These are phyloP conservation scores for Felis chaus DNA, from an alignment of 2,113 vertebrate species.

Conservation along the genomic window DNA sequence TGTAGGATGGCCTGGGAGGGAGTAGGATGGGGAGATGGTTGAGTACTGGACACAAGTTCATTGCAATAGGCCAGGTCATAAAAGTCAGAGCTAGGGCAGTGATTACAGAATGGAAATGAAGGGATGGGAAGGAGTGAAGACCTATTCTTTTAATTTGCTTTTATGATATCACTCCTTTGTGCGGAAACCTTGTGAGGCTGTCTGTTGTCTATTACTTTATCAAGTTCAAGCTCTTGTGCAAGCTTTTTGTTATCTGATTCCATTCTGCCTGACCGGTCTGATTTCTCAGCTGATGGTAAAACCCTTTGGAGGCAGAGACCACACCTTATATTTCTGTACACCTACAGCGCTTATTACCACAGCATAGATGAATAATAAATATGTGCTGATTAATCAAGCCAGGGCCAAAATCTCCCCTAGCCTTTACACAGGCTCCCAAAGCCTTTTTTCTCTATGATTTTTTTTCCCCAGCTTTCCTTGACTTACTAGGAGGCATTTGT, in stretches of 20 bases:
- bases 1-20: neutral
- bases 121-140: neutral
- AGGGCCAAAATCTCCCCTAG: neutral
- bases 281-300: conserved; percentile 25
- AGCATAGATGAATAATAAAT: neutral
- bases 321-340: neutral
- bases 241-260: neutral
- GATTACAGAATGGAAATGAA: neutral
- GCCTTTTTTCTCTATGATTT: neutral
- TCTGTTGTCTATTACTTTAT: neutral
- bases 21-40: neutral
- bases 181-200: neutral
- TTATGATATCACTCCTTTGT: neutral
- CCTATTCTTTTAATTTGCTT: neutral
- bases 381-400: neutral
- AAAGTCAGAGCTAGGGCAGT: neutral
- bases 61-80: neutral
- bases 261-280: neutral
- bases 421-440: neutral
- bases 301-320: neutral
- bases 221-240: conserved; percentile 17
- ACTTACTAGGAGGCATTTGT: neutral
- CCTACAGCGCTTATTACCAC: neutral
- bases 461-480: neutral
- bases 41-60: neutral